Percentiles rank a stretch among this genome's conserved stretches.
phyloP scores from a whole-genome alignment of 2,888 invertebrate species.

The Elegia similella region DNA sequence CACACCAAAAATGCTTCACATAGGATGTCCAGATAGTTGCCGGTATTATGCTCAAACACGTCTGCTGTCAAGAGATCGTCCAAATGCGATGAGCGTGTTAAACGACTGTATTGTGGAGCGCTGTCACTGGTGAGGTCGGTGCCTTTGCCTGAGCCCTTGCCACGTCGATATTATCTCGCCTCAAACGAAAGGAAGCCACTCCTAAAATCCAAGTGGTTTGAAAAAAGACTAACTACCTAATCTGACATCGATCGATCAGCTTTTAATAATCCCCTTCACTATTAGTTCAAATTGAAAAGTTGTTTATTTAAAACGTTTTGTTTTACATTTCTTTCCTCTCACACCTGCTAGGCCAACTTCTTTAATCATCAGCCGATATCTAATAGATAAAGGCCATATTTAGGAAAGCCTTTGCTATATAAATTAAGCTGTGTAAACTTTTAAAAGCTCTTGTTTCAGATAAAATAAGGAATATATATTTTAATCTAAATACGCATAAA shows the following conservation, averaged over 20 bases:
- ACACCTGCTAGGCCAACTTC: background rate
- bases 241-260: slow-evolving; percentile 48
- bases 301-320: slow-evolving; percentile 25
- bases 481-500: background rate
- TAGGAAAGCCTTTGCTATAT: too few relatives aligned
- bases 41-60: slow-evolving; percentile 44
- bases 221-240: slow-evolving; percentile 43
- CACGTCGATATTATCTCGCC: slow-evolving; percentile 60
- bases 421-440: too few relatives aligned
- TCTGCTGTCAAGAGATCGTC: slow-evolving; percentile 69
- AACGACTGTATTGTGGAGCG: slow-evolving; percentile 73
- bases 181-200: slow-evolving; percentile 56
- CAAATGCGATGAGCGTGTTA: slow-evolving; percentile 76
- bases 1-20: slow-evolving; percentile 23
- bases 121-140: slow-evolving; percentile 66
- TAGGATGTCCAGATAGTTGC: slow-evolving; percentile 39
- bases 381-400: too few relatives aligned
- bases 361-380: background rate
- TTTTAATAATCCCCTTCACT: slow-evolving; percentile 38
- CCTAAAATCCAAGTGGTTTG: slow-evolving; percentile 36
- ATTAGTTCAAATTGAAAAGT: slow-evolving; percentile 27
- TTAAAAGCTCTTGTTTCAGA: too few relatives aligned
- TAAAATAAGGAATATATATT: too few relatives aligned
- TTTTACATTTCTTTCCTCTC: background rate
- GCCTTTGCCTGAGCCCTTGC: slow-evolving; percentile 53